These are phyloP conservation scores for Lordiphosa stackelbergi DNA, from an alignment of 1,140 invertebrate species.

Conservation along the genomic window DNA sequence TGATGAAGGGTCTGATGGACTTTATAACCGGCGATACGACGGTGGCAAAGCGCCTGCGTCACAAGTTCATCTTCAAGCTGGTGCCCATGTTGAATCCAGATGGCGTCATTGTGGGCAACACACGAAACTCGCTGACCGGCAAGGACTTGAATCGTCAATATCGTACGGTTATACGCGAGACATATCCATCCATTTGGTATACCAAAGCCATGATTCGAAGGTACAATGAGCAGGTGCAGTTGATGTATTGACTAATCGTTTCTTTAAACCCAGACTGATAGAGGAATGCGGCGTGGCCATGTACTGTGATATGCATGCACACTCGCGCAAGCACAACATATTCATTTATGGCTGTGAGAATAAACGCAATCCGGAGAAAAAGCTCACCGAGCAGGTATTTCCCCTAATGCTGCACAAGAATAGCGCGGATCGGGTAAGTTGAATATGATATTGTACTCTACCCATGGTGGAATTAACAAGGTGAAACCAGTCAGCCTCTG, in stretches of 20 bases:
- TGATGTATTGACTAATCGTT: not conserved
- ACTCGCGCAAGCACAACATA: conserved; percentile 95
- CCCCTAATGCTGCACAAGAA: conserved; percentile 95
- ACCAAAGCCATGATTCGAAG: conserved; percentile 91
- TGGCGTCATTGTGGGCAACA: conserved; percentile 94
- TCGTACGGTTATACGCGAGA: conserved; percentile 90
- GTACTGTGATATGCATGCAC: conserved; percentile 97
- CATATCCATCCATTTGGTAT: conserved; percentile 95
- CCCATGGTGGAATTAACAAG: no score
- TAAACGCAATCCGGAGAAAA: conserved; percentile 85
- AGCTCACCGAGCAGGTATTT: conserved; percentile 92
- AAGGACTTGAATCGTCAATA: conserved; percentile 93
- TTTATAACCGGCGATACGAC: conserved; percentile 90
- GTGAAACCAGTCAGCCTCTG: no score
- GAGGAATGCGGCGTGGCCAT: conserved; percentile 95
- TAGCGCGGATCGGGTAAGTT: conserved; percentile 89
- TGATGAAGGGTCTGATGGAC: conserved; percentile 97
- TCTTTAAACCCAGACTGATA: conserved; percentile 81
- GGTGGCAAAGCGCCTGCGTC: conserved; percentile 86
- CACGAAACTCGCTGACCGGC: conserved; percentile 91
- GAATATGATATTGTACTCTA: no score
- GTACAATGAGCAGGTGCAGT: conserved; percentile 73
- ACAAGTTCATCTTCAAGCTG: conserved; percentile 96
- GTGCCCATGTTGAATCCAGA: conserved; percentile 98
- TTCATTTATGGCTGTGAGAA: conserved; percentile 98